Conservation (phyloP, 2,113 vertebrate genomes). For the Paramisgurnus dabryanus region DNA sequence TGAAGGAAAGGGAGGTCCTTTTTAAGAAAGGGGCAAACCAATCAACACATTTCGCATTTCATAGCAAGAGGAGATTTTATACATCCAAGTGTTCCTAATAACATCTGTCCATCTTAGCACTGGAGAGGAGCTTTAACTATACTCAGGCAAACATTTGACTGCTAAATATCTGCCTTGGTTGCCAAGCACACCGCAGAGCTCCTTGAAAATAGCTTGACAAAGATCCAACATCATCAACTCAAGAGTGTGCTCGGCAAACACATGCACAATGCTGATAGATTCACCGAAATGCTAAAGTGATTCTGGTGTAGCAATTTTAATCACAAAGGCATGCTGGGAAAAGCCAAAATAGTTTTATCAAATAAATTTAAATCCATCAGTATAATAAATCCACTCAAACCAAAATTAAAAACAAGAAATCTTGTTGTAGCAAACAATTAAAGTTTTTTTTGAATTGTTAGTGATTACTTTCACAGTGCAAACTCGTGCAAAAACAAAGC, state of each 20-base stretch:
- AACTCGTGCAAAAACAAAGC: no score
- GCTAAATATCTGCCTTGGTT: slow-evolving; percentile 57
- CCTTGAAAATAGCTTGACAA: slow-evolving; percentile 56
- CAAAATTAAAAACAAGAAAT: no score
- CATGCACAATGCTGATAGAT: not conserved
- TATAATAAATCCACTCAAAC: no score
- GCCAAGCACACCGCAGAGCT: slow-evolving; percentile 58
- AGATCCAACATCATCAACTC: slow-evolving; percentile 52
- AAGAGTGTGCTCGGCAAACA: slow-evolving; percentile 29
- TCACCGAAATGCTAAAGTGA: not conserved
- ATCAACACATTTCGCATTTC: slow-evolving; percentile 39
- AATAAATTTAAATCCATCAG: no score
- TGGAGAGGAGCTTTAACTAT: slow-evolving; percentile 67
- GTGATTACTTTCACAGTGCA: no score
- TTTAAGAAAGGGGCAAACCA: slow-evolving; percentile 7
- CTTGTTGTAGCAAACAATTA: no score
- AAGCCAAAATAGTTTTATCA: no score
- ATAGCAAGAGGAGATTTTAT: slow-evolving; percentile 44
- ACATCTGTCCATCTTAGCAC: slow-evolving; percentile 50
- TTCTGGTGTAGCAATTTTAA: not conserved
- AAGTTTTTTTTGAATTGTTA: no score
- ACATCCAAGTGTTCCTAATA: slow-evolving; percentile 58
- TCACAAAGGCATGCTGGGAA: no score
- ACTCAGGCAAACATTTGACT: slow-evolving; percentile 60
- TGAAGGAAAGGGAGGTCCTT: no score